Evolutionary conservation across 2,888 invertebrate genomes (phyloP), one percentile per base, ranked within the genome.

Genomic region (Trissolcus japonicus): DNA sequence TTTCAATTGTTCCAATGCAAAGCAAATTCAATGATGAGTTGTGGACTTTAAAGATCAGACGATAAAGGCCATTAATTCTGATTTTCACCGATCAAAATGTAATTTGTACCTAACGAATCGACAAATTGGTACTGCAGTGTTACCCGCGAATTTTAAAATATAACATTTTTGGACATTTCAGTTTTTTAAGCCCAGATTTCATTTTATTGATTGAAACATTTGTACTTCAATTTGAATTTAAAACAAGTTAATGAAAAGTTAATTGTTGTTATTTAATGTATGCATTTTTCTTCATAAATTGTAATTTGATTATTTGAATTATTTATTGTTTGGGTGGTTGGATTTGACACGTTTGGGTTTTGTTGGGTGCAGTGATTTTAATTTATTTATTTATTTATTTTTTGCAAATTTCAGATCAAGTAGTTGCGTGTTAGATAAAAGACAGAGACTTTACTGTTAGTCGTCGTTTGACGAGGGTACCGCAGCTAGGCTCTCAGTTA

Each of bases 361-460:
- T 46, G 46, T n/a, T 46, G 46, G 14, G 16, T 46, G 7, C 46
- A 16, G 4, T 35, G 35, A n/a, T n/a, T n/a, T 11, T 35, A 7
- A 3, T 29, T 29, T 29, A 3, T 7, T 35, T 35, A 9, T 35
- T 1, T 35, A 11, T 9, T 35, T 35, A 1, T 35, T 35, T 35
- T 35, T 35, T 16, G 16, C 46, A 40, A 54, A 72, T 63, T 72
- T 72, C 7, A 59, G 63, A 63, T 16, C 56, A 43, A 56, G 67
- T 69, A 59, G 65, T 77, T 60, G 72, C 77, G 73, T 59, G 77
- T 68, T 73, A 73, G 77, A 77, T 77, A 77, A 77, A 77, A 77
- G 72, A 63, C 77, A 63, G 59, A 62, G 73, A 73, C 65, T 77
- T 77, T 77, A 77, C 77, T 73, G 77, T 77, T 77, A 77, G 72